phyloP scores from a whole-genome alignment of 2,797 vertebrate species.

The Pseudotriccus pelzelni region DNA sequence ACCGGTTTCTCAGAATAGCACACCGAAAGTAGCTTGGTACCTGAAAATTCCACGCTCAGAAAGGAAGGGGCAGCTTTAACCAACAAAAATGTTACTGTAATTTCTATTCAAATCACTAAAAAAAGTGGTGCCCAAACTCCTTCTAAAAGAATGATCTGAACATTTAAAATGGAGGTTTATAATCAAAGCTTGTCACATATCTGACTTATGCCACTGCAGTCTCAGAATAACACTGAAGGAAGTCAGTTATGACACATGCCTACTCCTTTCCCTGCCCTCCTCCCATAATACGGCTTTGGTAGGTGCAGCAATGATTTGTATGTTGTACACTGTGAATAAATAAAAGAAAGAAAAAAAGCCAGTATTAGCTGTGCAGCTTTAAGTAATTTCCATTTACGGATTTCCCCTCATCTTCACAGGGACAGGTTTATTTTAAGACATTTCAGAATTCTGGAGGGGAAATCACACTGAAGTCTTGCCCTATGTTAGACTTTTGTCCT shows the following conservation, averaged over 20 bases:
- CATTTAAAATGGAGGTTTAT: not conserved
- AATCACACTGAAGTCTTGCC: not conserved
- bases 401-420: not conserved
- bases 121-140: not conserved
- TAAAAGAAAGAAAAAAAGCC: rapidly evolving
- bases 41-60: not conserved
- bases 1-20: not conserved
- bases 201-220: not conserved
- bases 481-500: not conserved
- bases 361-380: not conserved
- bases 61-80: not conserved
- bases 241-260: not conserved
- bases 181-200: not conserved
- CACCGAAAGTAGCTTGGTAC: not conserved
- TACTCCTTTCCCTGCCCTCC: not conserved
- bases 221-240: not conserved
- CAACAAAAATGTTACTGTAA: not conserved
- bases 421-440: not conserved
- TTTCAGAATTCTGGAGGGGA: not conserved
- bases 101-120: not conserved
- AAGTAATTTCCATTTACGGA: not conserved
- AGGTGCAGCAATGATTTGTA: not conserved
- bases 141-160: not conserved
- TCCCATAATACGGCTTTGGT: not conserved
- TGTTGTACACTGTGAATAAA: not conserved